These are phyloP conservation scores for Speoplatyrhinus poulsoni DNA, from an alignment of 2,113 vertebrate genomes.

Conservation along the genomic window DNA sequence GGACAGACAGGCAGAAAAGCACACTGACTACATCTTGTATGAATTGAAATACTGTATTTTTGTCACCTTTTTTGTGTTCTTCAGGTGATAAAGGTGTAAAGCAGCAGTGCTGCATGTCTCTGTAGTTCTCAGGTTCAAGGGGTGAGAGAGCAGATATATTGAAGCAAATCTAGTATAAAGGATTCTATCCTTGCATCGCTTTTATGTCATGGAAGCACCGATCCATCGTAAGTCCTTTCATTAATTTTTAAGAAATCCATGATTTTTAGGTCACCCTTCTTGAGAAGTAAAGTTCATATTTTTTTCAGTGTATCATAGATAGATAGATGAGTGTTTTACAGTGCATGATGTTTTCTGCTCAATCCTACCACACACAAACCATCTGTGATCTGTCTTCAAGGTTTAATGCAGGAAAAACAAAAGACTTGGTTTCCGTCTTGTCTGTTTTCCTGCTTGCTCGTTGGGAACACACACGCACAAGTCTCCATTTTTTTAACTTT, in stretches of 20 bases:
- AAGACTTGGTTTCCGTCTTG: constrained; percentile 25
- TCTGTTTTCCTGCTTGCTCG: constrained; percentile 40
- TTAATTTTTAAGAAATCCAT: constrained; percentile 43
- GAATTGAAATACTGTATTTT: constrained; percentile 31
- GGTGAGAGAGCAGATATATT: constrained; percentile 64
- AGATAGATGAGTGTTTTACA: constrained; percentile 91
- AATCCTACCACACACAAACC: background rate
- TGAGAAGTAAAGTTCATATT: constrained; percentile 53
- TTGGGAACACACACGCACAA: constrained; percentile 46
- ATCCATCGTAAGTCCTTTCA: constrained; percentile 35
- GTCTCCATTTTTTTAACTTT: constrained; percentile 53
- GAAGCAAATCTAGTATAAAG: constrained; percentile 71
- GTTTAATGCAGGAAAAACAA: constrained; percentile 49
- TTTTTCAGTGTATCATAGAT: constrained; percentile 62
- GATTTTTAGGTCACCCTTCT: constrained; percentile 37
- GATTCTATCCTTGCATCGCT: constrained; percentile 60
- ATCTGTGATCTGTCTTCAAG: constrained; percentile 61
- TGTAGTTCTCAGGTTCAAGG: constrained; percentile 40
- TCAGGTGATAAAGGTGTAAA: constrained; percentile 1
- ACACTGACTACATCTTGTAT: constrained; percentile 59
- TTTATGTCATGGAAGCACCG: constrained; percentile 72
- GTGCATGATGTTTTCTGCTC: constrained; percentile 66
- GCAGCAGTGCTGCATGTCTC: constrained; percentile 39
- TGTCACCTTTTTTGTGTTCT: constrained; percentile 14
- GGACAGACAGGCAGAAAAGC: constrained; percentile 52